Conservation (phyloP, 2,888 invertebrate genomes). For the Stomorhina lunata region DNA sequence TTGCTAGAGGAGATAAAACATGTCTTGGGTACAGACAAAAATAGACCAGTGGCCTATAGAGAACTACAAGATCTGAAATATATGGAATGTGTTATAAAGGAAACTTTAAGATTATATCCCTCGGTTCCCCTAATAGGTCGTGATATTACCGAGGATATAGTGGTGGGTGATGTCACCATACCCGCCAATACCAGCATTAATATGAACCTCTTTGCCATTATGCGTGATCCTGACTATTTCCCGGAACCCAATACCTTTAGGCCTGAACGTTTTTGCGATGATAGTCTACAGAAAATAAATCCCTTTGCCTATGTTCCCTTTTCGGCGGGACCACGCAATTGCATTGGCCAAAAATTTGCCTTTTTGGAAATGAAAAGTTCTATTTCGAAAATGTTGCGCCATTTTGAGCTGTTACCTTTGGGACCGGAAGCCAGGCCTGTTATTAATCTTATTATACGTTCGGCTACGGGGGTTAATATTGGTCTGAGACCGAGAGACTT, state of each 20-base stretch:
- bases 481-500: slow-evolving; percentile 69
- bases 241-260: slow-evolving; percentile 74
- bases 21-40: slow-evolving; percentile 71
- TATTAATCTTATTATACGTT: slow-evolving; percentile 73
- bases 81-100: slow-evolving; percentile 85
- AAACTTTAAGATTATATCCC: slow-evolving; percentile 83
- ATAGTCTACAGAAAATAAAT: slow-evolving; percentile 75
- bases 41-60: slow-evolving; percentile 66
- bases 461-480: slow-evolving; percentile 73
- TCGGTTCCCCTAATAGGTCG: slow-evolving; percentile 84
- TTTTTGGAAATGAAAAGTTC: slow-evolving; percentile 77
- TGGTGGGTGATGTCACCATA: slow-evolving; percentile 79
- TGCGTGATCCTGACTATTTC: slow-evolving; percentile 74
- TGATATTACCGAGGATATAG: slow-evolving; percentile 80
- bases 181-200: slow-evolving; percentile 72
- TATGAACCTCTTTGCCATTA: slow-evolving; percentile 72
- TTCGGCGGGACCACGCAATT: slow-evolving; percentile 77
- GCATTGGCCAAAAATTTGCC: slow-evolving; percentile 78
- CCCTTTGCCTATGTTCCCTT: slow-evolving; percentile 76
- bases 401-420: slow-evolving; percentile 74
- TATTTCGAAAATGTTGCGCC: slow-evolving; percentile 72
- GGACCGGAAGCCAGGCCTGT: slow-evolving; percentile 71
- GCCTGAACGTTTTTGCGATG: slow-evolving; percentile 77
- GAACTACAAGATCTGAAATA: slow-evolving; percentile 75
- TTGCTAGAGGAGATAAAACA: slow-evolving; percentile 73